These are phyloP conservation scores for Dendroctonus ponderosae DNA, from an alignment of 1,140 invertebrate genomes.

Conservation along the genomic window DNA sequence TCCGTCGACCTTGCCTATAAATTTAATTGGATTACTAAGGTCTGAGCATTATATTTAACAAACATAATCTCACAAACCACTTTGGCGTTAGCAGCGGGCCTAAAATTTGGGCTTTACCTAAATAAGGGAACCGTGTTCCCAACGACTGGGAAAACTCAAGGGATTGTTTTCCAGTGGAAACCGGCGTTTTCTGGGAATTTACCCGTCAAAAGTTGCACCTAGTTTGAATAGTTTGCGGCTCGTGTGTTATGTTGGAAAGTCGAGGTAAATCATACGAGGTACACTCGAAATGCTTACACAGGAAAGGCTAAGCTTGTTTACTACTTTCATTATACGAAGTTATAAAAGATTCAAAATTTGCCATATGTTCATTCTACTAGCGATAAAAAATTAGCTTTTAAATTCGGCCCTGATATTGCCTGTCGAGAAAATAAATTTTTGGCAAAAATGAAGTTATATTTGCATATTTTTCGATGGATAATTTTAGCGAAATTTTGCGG, in stretches of 20 bases:
- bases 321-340: too few species aligned
- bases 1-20: constrained; percentile 1
- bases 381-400: too few species aligned
- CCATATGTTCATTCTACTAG: too few species aligned
- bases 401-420: too few species aligned
- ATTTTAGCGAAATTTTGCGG: too few species aligned
- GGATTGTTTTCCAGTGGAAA: constrained; percentile 24
- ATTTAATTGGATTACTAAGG: constrained; percentile 22
- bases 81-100: constrained; percentile 19
- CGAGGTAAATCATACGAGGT: too few species aligned
- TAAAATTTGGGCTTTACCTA: constrained; percentile 21
- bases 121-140: constrained; percentile 30
- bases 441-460: too few species aligned
- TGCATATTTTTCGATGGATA: too few species aligned
- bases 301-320: too few species aligned
- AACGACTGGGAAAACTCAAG: constrained; percentile 18
- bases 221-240: constrained; percentile 31
- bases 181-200: constrained; percentile 28
- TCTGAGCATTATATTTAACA: constrained; percentile 19
- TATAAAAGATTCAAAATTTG: too few species aligned
- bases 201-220: constrained; percentile 23
- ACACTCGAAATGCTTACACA: too few species aligned
- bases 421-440: too few species aligned
- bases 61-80: constrained; percentile 26
- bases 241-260: not conserved